Percentiles rank a stretch among this genome's conserved stretches.
phyloP scores from a whole-genome alignment of 2,113 vertebrate genomes.

The Apteryx mantelli region DNA sequence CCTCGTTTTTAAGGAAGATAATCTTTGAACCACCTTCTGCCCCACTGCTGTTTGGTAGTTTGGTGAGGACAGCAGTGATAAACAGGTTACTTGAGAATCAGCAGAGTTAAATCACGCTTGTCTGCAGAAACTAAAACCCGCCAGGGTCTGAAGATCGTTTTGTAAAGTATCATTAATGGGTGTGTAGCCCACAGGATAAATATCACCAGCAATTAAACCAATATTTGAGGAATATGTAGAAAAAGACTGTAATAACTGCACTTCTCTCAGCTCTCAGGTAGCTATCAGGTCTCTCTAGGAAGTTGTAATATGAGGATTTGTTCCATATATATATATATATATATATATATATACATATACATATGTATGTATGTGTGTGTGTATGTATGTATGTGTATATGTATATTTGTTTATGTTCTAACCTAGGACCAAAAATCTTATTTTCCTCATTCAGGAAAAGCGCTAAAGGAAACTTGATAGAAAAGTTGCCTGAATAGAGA shows the following conservation, averaged over 20 bases:
- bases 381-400: no score
- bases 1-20: background rate
- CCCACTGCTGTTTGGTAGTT: background rate
- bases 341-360: no score
- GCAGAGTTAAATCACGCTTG: background rate
- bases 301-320: background rate
- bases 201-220: background rate
- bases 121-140: background rate
- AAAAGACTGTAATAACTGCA: background rate
- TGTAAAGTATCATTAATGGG: background rate
- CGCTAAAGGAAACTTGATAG: background rate
- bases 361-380: no score
- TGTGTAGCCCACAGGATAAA: rapidly evolving
- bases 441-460: background rate
- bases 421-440: background rate
- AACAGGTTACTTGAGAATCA: background rate
- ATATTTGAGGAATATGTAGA: background rate
- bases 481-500: background rate
- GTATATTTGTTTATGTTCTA: background rate
- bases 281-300: background rate
- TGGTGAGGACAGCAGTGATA: background rate
- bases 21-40: background rate
- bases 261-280: background rate
- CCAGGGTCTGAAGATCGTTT: background rate
- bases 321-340: background rate